These are phyloP conservation scores for Plebejus argus DNA, from an alignment of 2,888 invertebrate genomes.

Conservation along the genomic window DNA sequence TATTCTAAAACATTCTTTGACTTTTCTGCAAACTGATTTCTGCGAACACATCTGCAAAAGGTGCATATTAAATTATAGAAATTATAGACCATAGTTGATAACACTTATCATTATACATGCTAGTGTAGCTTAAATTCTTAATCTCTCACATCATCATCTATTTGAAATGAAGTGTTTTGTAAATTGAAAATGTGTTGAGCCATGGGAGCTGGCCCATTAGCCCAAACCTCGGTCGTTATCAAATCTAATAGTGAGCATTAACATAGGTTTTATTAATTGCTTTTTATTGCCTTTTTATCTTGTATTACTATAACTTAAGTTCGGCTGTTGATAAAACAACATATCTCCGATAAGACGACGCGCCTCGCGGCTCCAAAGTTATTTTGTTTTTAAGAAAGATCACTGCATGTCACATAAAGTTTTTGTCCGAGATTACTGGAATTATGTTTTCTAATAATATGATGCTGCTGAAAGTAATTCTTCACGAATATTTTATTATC, in stretches of 20 bases:
- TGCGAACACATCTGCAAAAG: neutral
- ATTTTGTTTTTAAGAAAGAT: constrained; percentile 19
- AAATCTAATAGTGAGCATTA: constrained; percentile 23
- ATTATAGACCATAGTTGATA: neutral
- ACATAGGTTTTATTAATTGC: constrained; percentile 26
- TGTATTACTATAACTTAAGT: constrained; percentile 26
- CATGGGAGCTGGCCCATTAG: neutral
- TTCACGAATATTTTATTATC: neutral
- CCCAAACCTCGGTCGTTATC: neutral
- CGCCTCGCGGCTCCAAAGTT: constrained; percentile 18
- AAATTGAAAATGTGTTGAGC: neutral
- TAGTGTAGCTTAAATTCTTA: neutral
- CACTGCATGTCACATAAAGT: constrained; percentile 24
- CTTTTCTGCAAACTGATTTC: neutral
- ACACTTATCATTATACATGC: neutral
- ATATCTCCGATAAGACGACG: constrained; percentile 16
- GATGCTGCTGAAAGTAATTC: neutral
- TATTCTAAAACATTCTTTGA: no score
- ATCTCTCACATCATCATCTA: neutral
- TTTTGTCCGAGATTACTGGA: constrained; percentile 14
- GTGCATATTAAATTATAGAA: neutral
- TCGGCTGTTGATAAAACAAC: constrained; percentile 24
- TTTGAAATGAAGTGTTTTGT: neutral
- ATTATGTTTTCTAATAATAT: constrained; percentile 16
- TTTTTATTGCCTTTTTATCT: constrained; percentile 23